Evolutionary conservation across 2,888 invertebrate species (phyloP), one percentile per base, ranked within the genome.

Genomic region (Tinea trinotella): DNA sequence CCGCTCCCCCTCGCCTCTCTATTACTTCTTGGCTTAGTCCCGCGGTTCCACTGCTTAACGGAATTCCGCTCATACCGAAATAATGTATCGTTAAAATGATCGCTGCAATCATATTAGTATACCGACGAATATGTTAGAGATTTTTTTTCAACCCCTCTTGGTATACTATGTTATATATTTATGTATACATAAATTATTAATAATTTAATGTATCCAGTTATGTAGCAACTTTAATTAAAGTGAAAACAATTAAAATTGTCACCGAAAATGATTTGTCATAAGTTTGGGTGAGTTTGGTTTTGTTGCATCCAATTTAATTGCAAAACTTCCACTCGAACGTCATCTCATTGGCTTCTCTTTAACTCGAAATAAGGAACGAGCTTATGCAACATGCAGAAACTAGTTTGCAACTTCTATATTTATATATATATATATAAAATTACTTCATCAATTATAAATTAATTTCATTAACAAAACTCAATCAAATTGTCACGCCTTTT

Each of bases 351-450:
- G 46, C 5, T 13, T 2, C 18, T 19, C 19, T 46, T 46, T 46
- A 46, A 46, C 19, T 46, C 19, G 18, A 46, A 46, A 46, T 46
- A 10, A 1, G 46, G 46, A 19, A 46, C 46, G 46, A n/a, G 46
- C 19, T 46, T 18, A 46, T 46, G 46, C 46, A 46, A 46, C 46
- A 46, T 19, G 46, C 19, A 40, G n/a, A 15, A 46, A 46, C 19
- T 46, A 19, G 46, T 18, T 19, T 46, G 1, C 19, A 18, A 40
- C 40, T 40, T 40, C 40, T 12, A 46, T 10, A 12, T 35, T 7
- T 10, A 44, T 17, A 15, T 15, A 4, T 15, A 44, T 3, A 5
- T 17, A 44, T 17, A 17, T 15, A 3, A 17, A 15, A 17, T 44
- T 19, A 46, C n/a, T 9, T 2, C 18, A 46, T 19, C 19, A 7